These are phyloP conservation scores for Salminus brasiliensis DNA, from an alignment of 2,113 vertebrate species.

Conservation along the genomic window DNA sequence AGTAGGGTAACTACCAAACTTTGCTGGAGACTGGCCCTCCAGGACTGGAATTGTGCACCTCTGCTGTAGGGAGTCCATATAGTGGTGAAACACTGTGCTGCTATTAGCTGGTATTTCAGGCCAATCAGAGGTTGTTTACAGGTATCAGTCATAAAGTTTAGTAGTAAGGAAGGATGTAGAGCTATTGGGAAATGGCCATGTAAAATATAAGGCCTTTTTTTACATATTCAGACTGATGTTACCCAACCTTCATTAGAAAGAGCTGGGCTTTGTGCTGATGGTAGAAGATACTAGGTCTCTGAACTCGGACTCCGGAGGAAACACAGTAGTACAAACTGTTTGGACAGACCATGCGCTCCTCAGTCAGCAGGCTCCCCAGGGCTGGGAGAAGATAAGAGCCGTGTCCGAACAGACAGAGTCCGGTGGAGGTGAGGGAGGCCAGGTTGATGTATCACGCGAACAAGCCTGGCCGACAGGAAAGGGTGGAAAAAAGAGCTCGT, in stretches of 20 bases:
- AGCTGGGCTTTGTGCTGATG: neutral
- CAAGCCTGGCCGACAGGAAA: conserved; percentile 6
- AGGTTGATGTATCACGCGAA: conserved; percentile 20
- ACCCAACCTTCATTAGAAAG: neutral
- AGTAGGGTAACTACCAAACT: no score
- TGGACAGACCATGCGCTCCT: neutral
- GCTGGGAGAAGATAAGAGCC: neutral
- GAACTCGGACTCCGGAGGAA: neutral
- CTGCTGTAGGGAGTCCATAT: no score
- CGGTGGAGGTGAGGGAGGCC: neutral
- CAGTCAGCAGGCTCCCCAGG: neutral
- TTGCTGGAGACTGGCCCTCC: no score
- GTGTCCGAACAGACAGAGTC: conserved; percentile 5
- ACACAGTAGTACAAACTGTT: neutral
- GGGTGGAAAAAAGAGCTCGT: neutral
- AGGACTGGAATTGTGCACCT: no score
- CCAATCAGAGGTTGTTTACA: no score
- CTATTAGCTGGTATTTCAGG: no score
- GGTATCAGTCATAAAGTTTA: no score
- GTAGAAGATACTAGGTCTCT: no score
- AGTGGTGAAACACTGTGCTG: no score
- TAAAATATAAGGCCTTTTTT: no score
- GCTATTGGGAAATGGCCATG: no score
- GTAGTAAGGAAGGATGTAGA: no score
- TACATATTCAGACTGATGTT: neutral